Conservation (phyloP, 2,113 vertebrate species). For the Podocnemis expansa region DNA sequence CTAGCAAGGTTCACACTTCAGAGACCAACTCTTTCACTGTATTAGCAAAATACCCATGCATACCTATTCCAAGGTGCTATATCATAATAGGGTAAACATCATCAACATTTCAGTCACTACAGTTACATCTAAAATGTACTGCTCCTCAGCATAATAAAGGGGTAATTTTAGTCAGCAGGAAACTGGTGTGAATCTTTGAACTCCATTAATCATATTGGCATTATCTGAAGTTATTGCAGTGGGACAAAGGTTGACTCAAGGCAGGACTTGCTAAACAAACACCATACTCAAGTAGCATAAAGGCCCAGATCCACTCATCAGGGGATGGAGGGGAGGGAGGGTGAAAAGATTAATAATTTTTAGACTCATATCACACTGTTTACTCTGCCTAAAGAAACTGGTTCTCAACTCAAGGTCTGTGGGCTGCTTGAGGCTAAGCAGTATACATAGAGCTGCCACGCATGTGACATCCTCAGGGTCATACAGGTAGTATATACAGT, state of each 20-base stretch:
- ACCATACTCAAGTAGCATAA: slow-evolving; percentile 47
- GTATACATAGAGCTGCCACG: too few species aligned
- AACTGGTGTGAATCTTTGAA: not conserved
- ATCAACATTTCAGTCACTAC: not conserved
- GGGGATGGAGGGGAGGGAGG: not conserved
- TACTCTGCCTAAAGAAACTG: slow-evolving; percentile 17
- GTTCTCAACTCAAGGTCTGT: too few species aligned
- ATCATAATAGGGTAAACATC: fast-evolving
- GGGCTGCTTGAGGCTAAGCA: too few species aligned
- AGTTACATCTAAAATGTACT: not conserved
- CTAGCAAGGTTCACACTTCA: slow-evolving; percentile 41
- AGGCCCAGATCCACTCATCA: slow-evolving; percentile 6
- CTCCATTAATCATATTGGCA: not conserved
- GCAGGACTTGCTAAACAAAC: not conserved
- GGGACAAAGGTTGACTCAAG: slow-evolving; percentile 41
- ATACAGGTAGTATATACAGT: too few species aligned
- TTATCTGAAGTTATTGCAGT: not conserved
- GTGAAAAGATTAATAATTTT: slow-evolving; percentile 33
- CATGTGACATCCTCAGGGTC: too few species aligned
- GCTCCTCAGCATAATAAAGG: not conserved
- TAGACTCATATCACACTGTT: slow-evolving; percentile 59
- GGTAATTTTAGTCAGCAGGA: not conserved
- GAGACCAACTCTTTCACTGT: not conserved
- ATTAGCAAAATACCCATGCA: slow-evolving; percentile 26
- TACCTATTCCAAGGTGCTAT: not conserved